Evolutionary conservation across 2,888 invertebrate genomes (phyloP).

Genomic region (Habrosyne pyritoides): DNA sequence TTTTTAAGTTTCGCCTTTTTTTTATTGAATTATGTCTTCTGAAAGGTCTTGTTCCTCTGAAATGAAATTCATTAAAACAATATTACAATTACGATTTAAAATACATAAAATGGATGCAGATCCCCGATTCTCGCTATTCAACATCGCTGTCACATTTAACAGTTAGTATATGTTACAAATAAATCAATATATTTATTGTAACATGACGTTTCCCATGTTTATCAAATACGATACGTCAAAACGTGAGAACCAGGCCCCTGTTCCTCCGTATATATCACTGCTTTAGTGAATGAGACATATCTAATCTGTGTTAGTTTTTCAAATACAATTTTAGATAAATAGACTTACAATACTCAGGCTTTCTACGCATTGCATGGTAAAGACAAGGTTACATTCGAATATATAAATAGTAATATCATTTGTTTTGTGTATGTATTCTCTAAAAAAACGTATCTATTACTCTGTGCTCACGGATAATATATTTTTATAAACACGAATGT

Average conservation of each 20-base stretch:
- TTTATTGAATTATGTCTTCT: no score
- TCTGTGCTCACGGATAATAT: conserved; percentile 11
- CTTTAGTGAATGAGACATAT: background rate
- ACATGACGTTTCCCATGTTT: no score
- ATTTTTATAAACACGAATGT: conserved; percentile 40
- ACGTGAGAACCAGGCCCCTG: background rate
- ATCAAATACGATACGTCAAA: no score
- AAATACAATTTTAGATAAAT: background rate
- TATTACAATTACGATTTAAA: background rate
- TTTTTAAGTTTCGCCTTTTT: background rate
- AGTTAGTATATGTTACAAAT: background rate
- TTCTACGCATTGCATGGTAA: background rate
- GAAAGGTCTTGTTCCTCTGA: no score
- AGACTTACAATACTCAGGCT: background rate
- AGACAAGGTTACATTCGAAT: background rate
- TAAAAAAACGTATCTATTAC: conserved; percentile 6
- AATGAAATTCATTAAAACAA: no score
- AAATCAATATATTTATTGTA: background rate
- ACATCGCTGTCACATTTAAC: background rate
- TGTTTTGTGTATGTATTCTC: background rate
- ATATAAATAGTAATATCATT: background rate
- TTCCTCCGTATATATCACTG: background rate
- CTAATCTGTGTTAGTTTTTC: background rate
- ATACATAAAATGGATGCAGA: background rate
- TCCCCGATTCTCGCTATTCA: background rate